Evolutionary conservation across 2,888 invertebrate genomes (phyloP), one percentile per base, ranked within the genome.

Genomic region (Heliconius sara): DNA sequence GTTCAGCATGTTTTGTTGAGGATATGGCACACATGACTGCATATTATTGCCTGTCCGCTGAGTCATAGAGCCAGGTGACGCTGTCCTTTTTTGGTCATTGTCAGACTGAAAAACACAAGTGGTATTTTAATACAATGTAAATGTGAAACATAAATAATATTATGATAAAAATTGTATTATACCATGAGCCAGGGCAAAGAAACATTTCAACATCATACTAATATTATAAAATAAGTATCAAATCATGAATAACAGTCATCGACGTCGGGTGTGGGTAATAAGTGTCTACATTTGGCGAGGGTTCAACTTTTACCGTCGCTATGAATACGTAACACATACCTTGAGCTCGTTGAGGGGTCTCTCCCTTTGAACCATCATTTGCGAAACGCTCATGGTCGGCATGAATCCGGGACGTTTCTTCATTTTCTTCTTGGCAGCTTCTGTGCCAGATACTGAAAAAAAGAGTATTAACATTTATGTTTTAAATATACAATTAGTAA

Each of bases 331-430:
- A 86, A 85, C 84, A 85, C 88, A 81, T 92, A 94, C 95, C 93
- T 91, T 95, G 89, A 89, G 95, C 89, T 92, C 96, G 92, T 86
- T 94, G 90, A 89, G 93, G 84, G 96, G 89, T 88, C 96, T 95
- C 88, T 97, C 97, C 85, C 96, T 95, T 87, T 97, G 97, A 82
- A 96, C 96, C 93, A 96, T 93, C 85, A 97, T 92, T 90, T 96
- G 97, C 78, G 97, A 96, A 79, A 96, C 96, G 84, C 96, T 96
- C 87, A 96, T 95, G 83, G 96, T 96, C 80, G 96, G 92, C 88
- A 96, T 95, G 84, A 96, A 95, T 81, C 96, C 95, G 71, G 95
- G 92, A 84, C 96, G 93, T 90, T 96, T 96, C 91, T 96, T 95
- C 90, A 96, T 96, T 93, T 97, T 97, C 91, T 97, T 97, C 89